Conservation (phyloP, 2,888 invertebrate genomes). For the Eucriotettix oculatus region DNA sequence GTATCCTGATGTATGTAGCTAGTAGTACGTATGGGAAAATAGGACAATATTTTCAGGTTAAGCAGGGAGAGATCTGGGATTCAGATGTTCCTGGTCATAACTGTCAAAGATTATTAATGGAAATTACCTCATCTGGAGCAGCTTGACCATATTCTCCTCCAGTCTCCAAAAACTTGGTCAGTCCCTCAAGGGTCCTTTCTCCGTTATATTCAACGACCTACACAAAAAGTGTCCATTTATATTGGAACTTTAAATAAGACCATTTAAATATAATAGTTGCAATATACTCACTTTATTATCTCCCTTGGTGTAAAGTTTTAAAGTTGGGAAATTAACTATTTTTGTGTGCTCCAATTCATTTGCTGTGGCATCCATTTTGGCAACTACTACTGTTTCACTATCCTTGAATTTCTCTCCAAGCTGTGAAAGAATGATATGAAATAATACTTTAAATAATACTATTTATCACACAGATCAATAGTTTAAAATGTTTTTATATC, state of each 20-base stretch:
- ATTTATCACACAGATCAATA: no score
- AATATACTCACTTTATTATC: slow-evolving; percentile 53
- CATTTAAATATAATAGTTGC: not conserved
- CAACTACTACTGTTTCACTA: slow-evolving; percentile 62
- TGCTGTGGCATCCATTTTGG: slow-evolving; percentile 96
- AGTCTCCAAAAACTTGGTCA: slow-evolving; percentile 85
- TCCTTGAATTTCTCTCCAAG: slow-evolving; percentile 86
- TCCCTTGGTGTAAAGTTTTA: slow-evolving; percentile 85
- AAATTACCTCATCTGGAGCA: slow-evolving; percentile 33
- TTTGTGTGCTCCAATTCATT: slow-evolving; percentile 96
- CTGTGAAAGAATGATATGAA: slow-evolving; percentile 27
- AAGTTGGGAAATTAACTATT: slow-evolving; percentile 86
- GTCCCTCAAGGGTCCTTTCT: slow-evolving; percentile 83
- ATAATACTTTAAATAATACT: no score
- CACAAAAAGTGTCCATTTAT: not conserved
- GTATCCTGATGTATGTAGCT: no score
- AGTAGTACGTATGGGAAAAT: no score
- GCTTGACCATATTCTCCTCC: slow-evolving; percentile 67
- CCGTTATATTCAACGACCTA: slow-evolving; percentile 80
- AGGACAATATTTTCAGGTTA: no score
- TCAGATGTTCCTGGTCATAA: no score
- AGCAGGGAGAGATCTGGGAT: no score
- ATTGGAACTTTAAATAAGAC: not conserved
- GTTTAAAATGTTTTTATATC: no score
- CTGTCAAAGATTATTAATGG: no score